A percentile compares a stretch with the other conserved stretches of the same genome.
Evolutionary conservation across 2,113 vertebrate genomes (phyloP).

Genomic region (Dicentrarchus labrax): DNA sequence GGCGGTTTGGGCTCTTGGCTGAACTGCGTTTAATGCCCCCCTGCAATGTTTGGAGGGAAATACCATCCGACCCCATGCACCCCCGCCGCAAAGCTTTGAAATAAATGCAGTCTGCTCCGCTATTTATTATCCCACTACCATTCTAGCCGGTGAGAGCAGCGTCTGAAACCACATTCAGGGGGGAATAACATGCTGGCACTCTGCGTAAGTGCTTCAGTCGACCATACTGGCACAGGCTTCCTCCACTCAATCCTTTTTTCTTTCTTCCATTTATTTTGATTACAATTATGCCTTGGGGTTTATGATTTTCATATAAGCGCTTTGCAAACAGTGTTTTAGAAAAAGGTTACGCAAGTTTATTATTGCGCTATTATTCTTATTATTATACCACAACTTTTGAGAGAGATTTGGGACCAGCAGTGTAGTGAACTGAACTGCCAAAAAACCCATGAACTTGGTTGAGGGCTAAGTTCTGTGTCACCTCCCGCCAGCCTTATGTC

Average conservation of each 20-base stretch:
- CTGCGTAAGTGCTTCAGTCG: slow-evolving; percentile 20
- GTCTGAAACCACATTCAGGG: slow-evolving; percentile 47
- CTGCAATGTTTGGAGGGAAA: slow-evolving; percentile 69
- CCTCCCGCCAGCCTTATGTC: too few relatives aligned
- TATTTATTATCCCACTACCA: slow-evolving; percentile 64
- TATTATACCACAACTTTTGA: slow-evolving; percentile 17
- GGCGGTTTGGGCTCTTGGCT: slow-evolving; percentile 45
- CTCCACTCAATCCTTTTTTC: slow-evolving; percentile 22
- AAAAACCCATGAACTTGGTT: background rate
- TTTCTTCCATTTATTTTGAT: slow-evolving; percentile 56
- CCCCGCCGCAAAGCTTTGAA: slow-evolving; percentile 54
- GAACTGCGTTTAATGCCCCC: slow-evolving; percentile 58
- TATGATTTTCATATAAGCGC: slow-evolving; percentile 22
- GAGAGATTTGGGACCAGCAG: slow-evolving; percentile 21
- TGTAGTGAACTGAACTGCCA: background rate
- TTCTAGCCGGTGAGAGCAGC: slow-evolving; percentile 44
- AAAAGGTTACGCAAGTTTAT: slow-evolving; percentile 36
- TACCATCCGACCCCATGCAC: slow-evolving; percentile 65
- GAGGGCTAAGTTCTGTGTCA: background rate
- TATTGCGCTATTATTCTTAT: slow-evolving; percentile 37
- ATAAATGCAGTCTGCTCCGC: slow-evolving; percentile 45
- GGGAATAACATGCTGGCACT: slow-evolving; percentile 51
- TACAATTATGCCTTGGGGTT: slow-evolving; percentile 23
- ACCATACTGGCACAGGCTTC: slow-evolving; percentile 36
- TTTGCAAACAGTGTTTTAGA: slow-evolving; percentile 29